Percentiles rank a stretch among this genome's conserved stretches.
These are phyloP conservation scores for Linepithema humile DNA, from an alignment of 1,140 invertebrate genomes.

Conservation along the genomic window DNA sequence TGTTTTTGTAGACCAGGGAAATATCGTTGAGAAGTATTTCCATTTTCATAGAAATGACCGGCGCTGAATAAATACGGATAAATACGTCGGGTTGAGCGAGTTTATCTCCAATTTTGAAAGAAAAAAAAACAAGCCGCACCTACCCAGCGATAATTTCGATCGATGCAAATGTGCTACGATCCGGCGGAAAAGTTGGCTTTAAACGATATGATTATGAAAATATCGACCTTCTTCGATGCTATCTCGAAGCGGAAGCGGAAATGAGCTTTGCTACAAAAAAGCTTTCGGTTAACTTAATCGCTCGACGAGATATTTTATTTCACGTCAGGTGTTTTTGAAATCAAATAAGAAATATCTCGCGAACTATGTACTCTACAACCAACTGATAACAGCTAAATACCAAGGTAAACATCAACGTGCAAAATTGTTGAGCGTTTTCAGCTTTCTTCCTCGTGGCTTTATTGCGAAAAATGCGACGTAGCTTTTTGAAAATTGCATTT, in stretches of 20 bases:
- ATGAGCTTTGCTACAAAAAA: too few species aligned
- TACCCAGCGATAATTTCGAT: constrained; percentile 38
- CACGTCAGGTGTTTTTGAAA: not conserved
- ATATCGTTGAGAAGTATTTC: too few species aligned
- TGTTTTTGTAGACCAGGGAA: too few species aligned
- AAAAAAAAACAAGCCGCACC: constrained; percentile 18
- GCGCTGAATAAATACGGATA: not conserved
- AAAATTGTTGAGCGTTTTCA: not conserved
- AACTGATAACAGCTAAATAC: not conserved
- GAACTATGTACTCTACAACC: too few species aligned
- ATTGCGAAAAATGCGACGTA: not conserved
- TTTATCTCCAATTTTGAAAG: constrained; percentile 24
- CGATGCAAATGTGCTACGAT: constrained; percentile 9
- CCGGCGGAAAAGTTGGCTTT: not conserved
- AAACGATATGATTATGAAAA: not conserved
- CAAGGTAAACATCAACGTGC: not conserved
- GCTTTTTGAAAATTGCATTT: not conserved
- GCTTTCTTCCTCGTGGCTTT: too few species aligned
- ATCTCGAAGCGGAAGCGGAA: not conserved
- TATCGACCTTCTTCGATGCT: not conserved
- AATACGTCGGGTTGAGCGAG: not conserved
- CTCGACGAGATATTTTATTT: not conserved
- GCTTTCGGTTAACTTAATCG: not conserved
- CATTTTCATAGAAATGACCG: not conserved
- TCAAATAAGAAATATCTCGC: not conserved